phyloP scores from a whole-genome alignment of 1,140 invertebrate species.

The Meloidogyne exigua region DNA sequence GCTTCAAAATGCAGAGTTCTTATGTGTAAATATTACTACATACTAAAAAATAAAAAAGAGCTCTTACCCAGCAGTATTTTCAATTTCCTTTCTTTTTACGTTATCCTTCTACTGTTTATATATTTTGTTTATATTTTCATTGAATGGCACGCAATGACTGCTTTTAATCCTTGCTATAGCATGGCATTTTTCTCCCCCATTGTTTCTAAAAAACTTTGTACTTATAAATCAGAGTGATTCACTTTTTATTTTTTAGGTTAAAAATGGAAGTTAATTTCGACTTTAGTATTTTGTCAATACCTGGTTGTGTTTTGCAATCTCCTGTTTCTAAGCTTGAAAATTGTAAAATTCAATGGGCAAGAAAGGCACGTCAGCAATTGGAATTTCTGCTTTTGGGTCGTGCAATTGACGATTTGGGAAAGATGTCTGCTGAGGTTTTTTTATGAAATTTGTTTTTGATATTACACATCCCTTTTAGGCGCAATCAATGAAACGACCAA shows the following conservation, averaged over 20 bases:
- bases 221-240: neutral
- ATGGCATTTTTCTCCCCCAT: neutral
- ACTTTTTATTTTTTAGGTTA: constrained; percentile 44
- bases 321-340: neutral
- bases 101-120: neutral
- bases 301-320: constrained; percentile 1
- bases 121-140: neutral
- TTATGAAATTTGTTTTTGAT: neutral
- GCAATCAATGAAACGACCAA: constrained; percentile 29
- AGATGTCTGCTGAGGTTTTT: constrained; percentile 18
- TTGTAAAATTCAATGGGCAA: neutral
- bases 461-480: constrained; percentile 28
- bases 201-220: neutral
- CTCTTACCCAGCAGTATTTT: neutral
- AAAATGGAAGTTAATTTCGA: constrained; percentile 51
- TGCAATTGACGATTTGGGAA: constrained; percentile 12
- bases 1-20: neutral
- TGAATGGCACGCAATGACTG: neutral
- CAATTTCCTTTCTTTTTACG: neutral
- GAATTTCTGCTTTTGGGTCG: neutral
- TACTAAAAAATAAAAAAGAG: neutral
- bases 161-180: neutral
- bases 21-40: too few species aligned
- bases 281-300: neutral
- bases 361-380: neutral